Evolutionary conservation across 2,113 vertebrate species (phyloP).

Genomic region (Serranochromis macrocephalus): DNA sequence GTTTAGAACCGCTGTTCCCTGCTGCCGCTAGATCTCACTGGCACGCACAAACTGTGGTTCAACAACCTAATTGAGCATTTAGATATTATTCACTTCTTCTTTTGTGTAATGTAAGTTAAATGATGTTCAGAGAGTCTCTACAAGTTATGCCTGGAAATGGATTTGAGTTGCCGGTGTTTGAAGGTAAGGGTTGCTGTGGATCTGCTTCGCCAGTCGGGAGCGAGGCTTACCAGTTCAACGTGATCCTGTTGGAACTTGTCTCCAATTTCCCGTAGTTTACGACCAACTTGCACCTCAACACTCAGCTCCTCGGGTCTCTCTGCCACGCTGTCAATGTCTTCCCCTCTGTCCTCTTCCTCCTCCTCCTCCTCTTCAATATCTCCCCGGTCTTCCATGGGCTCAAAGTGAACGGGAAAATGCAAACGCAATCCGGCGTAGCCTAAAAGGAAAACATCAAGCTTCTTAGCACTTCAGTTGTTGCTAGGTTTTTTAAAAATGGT

Average conservation of each 20-base stretch:
- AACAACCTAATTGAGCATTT: not conserved
- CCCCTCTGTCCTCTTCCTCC: conserved; percentile 26
- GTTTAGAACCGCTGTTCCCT: not conserved
- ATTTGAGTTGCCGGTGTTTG: not conserved
- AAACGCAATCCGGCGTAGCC: conserved; percentile 54
- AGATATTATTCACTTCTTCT: not conserved
- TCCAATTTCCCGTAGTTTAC: conserved; percentile 68
- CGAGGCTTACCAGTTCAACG: conserved; percentile 56
- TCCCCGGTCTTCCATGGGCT: conserved; percentile 60
- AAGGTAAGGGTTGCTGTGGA: not conserved
- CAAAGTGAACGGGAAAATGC: conserved; percentile 59
- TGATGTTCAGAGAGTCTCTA: not conserved
- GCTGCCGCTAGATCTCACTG: not conserved
- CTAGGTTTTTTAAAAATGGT: not conserved
- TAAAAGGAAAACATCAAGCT: conserved; percentile 6
- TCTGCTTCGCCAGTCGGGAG: not conserved
- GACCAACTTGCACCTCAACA: conserved; percentile 60
- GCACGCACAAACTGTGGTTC: not conserved
- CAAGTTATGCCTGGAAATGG: not conserved
- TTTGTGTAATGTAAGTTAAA: not conserved
- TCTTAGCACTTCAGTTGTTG: not conserved
- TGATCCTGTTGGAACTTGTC: conserved; percentile 71
- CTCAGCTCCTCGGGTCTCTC: conserved; percentile 53
- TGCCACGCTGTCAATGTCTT: conserved; percentile 39
- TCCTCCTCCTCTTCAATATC: conserved; percentile 37